Base-by-base conservation (phyloP, 1,140 invertebrate species). In the Diprion similis region DNA sequence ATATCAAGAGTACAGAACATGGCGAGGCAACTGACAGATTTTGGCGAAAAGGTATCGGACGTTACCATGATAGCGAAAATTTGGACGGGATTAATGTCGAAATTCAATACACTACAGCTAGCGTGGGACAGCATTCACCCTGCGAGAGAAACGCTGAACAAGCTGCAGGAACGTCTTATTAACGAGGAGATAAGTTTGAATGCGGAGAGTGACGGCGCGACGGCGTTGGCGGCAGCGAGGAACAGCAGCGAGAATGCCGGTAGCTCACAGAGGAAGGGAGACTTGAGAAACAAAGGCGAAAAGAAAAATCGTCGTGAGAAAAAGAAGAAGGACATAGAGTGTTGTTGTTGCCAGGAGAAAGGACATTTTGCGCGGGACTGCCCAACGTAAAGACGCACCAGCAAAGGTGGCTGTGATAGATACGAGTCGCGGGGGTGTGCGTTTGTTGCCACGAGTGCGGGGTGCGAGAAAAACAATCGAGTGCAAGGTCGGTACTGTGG, bases 101-200 rank as follows among this genome's bases (percentile, higher is more conserved):
- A 65, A 70, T 73, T 73, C 48, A 51, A 70, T 13, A 18, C 18
- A n/a, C 59, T 70, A n/a, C 15, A 47, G 11, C 68, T 47, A 8
- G 72, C 72, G 3, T 73, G 67, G 68, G 48, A 70, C 19, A 73
- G 68, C 37, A 48, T 73, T 1, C 46, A 69, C 8, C 45, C 51
- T 45, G 46, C 67, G 2, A 10, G 48, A 18, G 65, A 73, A 37
- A 70, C 69, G 68, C 8, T 74, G 10, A 59, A 67, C 1, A 71
- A 66, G n/a, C 13, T 71, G n/a, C 65, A 66, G 59, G 64, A 67
- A 51, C 48, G 48, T 15, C 48, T 51, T 10, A 51, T 51, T 15
- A 51, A 51, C 8, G 48, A 51, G 15, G 48, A 51, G 48, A 8
- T 51, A 51, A 8, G 48, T 8, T 51, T 51, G 15, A 51, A 51